phyloP scores from a whole-genome alignment of 2,797 vertebrate genomes.

The Enteromius trimaculatus region DNA sequence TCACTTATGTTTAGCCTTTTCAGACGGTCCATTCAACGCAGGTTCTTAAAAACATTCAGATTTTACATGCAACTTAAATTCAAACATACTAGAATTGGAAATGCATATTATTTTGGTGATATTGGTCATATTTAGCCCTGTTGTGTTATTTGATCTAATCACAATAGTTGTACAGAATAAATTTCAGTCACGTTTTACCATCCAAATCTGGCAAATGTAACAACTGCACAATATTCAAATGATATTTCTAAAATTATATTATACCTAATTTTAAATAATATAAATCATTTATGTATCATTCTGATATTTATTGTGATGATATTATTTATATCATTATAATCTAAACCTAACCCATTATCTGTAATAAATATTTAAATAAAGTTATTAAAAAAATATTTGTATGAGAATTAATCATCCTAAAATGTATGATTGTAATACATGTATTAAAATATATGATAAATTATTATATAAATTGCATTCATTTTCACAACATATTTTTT shows the following conservation, averaged over 20 bases:
- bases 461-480: neutral
- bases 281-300: too few relatives aligned
- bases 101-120: neutral
- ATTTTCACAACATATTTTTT: too few relatives aligned
- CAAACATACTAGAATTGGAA: neutral
- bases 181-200: neutral
- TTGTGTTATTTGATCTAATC: neutral
- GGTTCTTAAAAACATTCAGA: neutral
- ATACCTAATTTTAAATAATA: neutral
- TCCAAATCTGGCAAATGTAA: too few relatives aligned
- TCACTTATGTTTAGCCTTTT: neutral
- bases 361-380: too few relatives aligned
- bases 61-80: neutral
- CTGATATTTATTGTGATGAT: too few relatives aligned
- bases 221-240: neutral
- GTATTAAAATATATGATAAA: neutral
- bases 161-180: neutral
- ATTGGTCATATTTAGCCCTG: neutral
- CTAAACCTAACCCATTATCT: too few relatives aligned
- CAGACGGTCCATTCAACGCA: neutral
- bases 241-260: neutral
- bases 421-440: neutral
- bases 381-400: neutral
- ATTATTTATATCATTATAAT: too few relatives aligned
- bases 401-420: neutral